Evolutionary conservation across 2,888 invertebrate genomes (phyloP).

Genomic region (Noctua fimbriata): DNA sequence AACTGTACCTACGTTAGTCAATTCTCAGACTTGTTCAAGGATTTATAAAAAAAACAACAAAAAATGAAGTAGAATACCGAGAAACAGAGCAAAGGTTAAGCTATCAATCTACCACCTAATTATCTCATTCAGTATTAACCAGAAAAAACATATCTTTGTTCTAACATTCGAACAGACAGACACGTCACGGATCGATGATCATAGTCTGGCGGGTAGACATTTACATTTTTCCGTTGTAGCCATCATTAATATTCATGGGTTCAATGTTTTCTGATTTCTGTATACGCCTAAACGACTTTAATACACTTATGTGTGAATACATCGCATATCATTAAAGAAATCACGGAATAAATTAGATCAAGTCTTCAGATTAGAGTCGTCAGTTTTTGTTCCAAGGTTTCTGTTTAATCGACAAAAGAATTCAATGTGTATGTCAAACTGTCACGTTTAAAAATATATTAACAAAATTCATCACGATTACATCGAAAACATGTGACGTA

Average conservation of each 20-base stretch:
- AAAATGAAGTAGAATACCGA: slow-evolving; percentile 41
- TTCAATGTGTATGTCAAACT: slow-evolving; percentile 17
- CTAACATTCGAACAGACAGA: slow-evolving; percentile 30
- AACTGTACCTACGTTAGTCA: not conserved
- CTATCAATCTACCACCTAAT: slow-evolving; percentile 29
- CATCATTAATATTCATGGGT: slow-evolving; percentile 72
- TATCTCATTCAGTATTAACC: slow-evolving; percentile 24
- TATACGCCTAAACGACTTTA: slow-evolving; percentile 52
- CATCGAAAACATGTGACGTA: slow-evolving; percentile 21
- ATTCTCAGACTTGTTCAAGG: slow-evolving; percentile 2
- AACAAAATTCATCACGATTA: slow-evolving; percentile 27
- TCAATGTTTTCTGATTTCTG: slow-evolving; percentile 69
- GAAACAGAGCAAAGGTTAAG: slow-evolving; percentile 40
- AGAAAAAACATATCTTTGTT: slow-evolving; percentile 53
- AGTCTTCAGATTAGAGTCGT: slow-evolving; percentile 30
- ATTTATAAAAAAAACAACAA: slow-evolving; percentile 11
- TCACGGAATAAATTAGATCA: slow-evolving; percentile 39
- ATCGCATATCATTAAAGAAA: slow-evolving; percentile 37
- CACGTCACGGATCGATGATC: slow-evolving; percentile 68
- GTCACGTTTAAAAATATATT: slow-evolving; percentile 38
- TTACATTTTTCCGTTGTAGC: slow-evolving; percentile 73
- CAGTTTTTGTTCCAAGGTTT: slow-evolving; percentile 31
- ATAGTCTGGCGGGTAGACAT: slow-evolving; percentile 68
- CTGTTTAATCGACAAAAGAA: slow-evolving; percentile 25
- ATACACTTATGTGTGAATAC: slow-evolving; percentile 38